Base-by-base conservation (phyloP, 2,888 invertebrate genomes). In the Chrysomela aeneicollis region DNA sequence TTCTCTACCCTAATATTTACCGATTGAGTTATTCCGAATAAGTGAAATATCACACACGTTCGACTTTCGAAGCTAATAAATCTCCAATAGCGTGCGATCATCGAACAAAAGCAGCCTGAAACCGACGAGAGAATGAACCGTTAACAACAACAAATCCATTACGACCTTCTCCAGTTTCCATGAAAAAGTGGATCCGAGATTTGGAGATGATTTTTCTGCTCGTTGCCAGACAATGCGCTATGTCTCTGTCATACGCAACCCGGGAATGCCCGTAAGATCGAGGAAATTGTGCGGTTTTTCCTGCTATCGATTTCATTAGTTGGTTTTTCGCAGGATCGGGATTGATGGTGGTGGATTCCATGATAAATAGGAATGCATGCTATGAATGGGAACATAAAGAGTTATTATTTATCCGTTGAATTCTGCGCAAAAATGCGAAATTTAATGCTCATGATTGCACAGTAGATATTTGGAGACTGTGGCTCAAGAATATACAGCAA, bases 241-340 rank as follows among this genome's bases (percentile, higher is more conserved):
- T 76, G 74, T 76, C 75, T 73, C 73, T 76, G 75, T 74, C 76
- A 74, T 73, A 74, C 69, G 71, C 76, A 76, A 69, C 64, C 68
- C 59, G 30, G 46, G 55, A 55, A 59, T 59, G 55, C 59, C 47
- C 50, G n/a, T 22, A 21, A 50, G 42, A 49, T 53, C 61, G 59
- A 53, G 62, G 60, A 66, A 62, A 66, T 66, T 59, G 59, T 18
- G n/a, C 18, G 54, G 50, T 55, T 65, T 61, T 51, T 54, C 58
- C 35, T 19, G 17, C 10, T 49, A 55, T 49, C 47, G 51, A 61
- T 54, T 61, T 51, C 35, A 61, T 52, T 52, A 54, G 26, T 10
- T 17, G 21, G 2, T 42, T 42, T 42, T 15, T 12, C 42, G 2
- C 15, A 8, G 15, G 15, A 42, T 42, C 15, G 15, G 15, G 15